Conservation (phyloP, 2,888 invertebrate species). For the Gisinianus flammeolus region DNA sequence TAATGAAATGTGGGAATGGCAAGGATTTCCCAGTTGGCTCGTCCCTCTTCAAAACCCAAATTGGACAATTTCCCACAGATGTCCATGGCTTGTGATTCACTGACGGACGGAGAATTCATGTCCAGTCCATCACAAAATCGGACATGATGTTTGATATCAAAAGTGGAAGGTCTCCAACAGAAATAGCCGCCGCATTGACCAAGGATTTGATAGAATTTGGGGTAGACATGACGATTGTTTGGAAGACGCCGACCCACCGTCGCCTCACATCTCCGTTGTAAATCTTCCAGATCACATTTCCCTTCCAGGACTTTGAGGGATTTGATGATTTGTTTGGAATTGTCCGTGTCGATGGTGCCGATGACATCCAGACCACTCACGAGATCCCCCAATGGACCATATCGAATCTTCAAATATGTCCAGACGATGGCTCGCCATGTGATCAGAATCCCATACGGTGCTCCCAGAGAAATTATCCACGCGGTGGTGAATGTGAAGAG, state of each 20-base stretch:
- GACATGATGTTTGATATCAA: constrained; percentile 54
- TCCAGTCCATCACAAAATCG: constrained; percentile 47
- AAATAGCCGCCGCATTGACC: constrained; percentile 47
- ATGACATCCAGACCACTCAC: constrained; percentile 50
- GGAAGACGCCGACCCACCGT: constrained; percentile 43
- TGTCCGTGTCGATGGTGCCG: constrained; percentile 49
- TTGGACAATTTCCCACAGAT: constrained; percentile 46
- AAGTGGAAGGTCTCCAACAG: constrained; percentile 52
- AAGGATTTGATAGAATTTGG: constrained; percentile 53
- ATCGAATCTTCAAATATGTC: constrained; percentile 44
- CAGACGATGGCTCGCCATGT: constrained; percentile 46
- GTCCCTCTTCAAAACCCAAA: constrained; percentile 38
- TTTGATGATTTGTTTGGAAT: constrained; percentile 51
- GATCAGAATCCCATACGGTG: constrained; percentile 47
- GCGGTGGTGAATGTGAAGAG: constrained; percentile 50
- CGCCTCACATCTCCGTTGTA: constrained; percentile 42
- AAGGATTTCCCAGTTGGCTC: constrained; percentile 54
- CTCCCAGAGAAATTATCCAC: constrained; percentile 45
- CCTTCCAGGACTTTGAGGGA: constrained; percentile 51
- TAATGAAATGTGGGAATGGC: constrained; percentile 53
- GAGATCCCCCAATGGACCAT: constrained; percentile 46
- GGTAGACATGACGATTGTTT: constrained; percentile 44
- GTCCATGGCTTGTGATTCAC: constrained; percentile 49
- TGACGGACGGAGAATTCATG: constrained; percentile 40
- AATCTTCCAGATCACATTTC: constrained; percentile 43